A percentile compares a stretch with the other conserved stretches of the same genome.
Conservation (phyloP, 2,797 vertebrate genomes). For the Pangasius sanitwongsei region DNA sequence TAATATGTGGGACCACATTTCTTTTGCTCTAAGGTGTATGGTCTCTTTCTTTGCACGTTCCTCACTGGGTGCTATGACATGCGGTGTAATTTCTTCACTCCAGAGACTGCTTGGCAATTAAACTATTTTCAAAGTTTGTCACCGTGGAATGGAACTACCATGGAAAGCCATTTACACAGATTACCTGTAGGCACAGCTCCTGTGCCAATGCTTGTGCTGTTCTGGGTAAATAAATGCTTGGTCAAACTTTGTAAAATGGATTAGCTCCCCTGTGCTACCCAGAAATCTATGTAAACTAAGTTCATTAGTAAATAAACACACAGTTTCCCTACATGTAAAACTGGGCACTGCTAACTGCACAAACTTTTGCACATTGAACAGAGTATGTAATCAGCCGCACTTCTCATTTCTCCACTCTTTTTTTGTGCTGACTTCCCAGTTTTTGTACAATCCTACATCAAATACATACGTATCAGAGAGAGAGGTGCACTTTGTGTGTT, state of each 20-base stretch:
- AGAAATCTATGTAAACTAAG: not conserved
- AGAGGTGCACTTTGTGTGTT: not conserved
- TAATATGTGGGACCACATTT: not conserved
- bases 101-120: not conserved
- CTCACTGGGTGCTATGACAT: not conserved
- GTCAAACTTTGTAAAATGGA: not conserved
- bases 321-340: too few relatives aligned
- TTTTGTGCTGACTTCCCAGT: not conserved
- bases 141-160: not conserved
- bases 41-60: not conserved
- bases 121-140: constrained; percentile 6
- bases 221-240: not conserved
- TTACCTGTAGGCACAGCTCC: constrained; percentile 7
- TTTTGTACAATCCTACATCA: not conserved
- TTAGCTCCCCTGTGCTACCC: not conserved
- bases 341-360: not conserved
- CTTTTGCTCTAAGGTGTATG: constrained; percentile 1
- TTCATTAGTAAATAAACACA: not conserved
- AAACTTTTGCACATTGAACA: too few relatives aligned
- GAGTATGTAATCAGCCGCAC: not conserved
- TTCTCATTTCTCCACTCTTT: not conserved
- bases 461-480: not conserved
- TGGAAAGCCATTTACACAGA: not conserved
- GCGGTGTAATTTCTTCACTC: not conserved
- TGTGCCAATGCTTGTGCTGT: not conserved